Percentiles rank a stretch among this genome's conserved stretches.
phyloP scores from a whole-genome alignment of 2,888 invertebrate species.

The Calliphora vomitoria region DNA sequence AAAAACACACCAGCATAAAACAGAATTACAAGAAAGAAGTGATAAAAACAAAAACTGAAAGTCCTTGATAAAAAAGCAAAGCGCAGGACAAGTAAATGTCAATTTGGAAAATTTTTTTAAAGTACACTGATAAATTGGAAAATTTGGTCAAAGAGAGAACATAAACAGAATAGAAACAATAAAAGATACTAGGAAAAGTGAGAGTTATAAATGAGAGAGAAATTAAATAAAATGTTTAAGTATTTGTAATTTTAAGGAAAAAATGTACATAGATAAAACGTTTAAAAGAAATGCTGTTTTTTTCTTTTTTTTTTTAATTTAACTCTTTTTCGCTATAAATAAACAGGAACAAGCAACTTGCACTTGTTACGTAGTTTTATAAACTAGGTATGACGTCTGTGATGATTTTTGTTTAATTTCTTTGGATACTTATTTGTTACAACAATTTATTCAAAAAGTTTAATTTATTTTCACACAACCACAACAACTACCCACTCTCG shows the following conservation, averaged over 20 bases:
- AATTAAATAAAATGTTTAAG: neutral
- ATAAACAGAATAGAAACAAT: neutral
- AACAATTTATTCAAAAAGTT: slow-evolving; percentile 33
- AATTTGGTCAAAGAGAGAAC: neutral
- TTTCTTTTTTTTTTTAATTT: neutral
- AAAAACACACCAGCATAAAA: slow-evolving; percentile 2
- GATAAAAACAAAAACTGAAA: slow-evolving; percentile 63
- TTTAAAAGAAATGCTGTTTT: no score
- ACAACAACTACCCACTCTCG: slow-evolving; percentile 4
- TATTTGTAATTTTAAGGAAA: neutral
- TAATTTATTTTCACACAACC: slow-evolving; percentile 56
- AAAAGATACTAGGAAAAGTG: neutral
- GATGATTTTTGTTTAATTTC: neutral
- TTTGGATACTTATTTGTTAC: neutral
- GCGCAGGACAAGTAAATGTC: slow-evolving; percentile 53
- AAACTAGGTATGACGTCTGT: slow-evolving; percentile 8
- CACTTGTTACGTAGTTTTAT: slow-evolving; percentile 29
- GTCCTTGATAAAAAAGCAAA: slow-evolving; percentile 39
- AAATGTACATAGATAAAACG: no score
- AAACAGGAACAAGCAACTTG: neutral
- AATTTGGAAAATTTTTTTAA: neutral
- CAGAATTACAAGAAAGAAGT: slow-evolving; percentile 17
- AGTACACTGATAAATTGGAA: neutral
- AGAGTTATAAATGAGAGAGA: neutral
- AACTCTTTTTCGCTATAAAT: neutral